phyloP scores from a whole-genome alignment of 2,888 invertebrate genomes.

The Drosophila merina region DNA sequence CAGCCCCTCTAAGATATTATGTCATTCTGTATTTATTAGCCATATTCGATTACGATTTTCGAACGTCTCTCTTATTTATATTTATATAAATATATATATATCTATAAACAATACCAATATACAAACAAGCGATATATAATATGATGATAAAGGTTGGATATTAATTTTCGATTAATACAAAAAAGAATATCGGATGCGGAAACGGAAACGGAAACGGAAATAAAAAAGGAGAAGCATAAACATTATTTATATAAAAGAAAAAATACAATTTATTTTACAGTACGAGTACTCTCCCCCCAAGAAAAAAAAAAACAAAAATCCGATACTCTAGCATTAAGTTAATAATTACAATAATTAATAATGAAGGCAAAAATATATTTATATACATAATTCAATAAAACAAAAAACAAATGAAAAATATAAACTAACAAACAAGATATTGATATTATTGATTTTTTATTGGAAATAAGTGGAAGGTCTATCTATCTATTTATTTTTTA shows the following conservation, averaged over 20 bases:
- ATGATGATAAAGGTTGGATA: slow-evolving; percentile 20
- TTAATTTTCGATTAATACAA: slow-evolving; percentile 5
- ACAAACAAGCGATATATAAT: slow-evolving; percentile 32
- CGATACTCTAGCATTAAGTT: slow-evolving; percentile 73
- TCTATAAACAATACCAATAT: slow-evolving; percentile 41
- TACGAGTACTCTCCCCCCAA: slow-evolving; percentile 20
- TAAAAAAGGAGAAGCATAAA: slow-evolving; percentile 49
- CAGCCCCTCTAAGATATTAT: slow-evolving; percentile 31
- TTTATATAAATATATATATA: slow-evolving; percentile 53
- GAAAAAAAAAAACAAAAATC: slow-evolving; percentile 40
- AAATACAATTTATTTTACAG: slow-evolving; percentile 76
- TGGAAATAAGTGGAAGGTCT: too few relatives aligned
- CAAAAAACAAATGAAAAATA: slow-evolving; percentile 45
- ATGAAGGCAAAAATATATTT: slow-evolving; percentile 75
- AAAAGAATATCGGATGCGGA: neutral
- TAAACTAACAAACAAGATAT: slow-evolving; percentile 41
- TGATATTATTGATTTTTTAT: neutral
- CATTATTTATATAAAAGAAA: slow-evolving; percentile 56
- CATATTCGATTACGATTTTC: slow-evolving; percentile 60
- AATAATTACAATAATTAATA: slow-evolving; percentile 58
- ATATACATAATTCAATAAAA: slow-evolving; percentile 76
- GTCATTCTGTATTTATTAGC: slow-evolving; percentile 66
- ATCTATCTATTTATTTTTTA: neutral
- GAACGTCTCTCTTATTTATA: slow-evolving; percentile 42
- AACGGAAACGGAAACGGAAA: slow-evolving; percentile 2